Evolutionary conservation across 2,113 vertebrate genomes (phyloP).

Genomic region (Puntigrus tetrazona): DNA sequence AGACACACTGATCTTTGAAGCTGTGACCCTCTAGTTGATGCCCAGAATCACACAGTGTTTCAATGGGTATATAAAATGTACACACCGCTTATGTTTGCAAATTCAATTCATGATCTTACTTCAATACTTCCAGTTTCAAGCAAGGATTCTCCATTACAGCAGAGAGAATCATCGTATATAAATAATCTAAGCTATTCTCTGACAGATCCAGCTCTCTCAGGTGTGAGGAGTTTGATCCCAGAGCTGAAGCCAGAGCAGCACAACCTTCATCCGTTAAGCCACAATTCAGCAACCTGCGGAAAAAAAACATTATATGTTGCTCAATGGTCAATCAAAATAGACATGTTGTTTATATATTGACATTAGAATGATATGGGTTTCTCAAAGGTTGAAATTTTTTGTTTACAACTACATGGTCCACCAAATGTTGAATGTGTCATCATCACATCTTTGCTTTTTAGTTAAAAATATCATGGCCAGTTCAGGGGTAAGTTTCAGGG

Average conservation of each 20-base stretch:
- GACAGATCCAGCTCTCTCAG: constrained; percentile 10
- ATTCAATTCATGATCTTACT: neutral
- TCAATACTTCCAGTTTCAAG: neutral
- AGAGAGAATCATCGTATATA: neutral
- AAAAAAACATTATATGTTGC: neutral
- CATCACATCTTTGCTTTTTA: neutral
- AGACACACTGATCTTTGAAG: neutral
- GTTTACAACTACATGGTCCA: neutral
- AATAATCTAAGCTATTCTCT: constrained; percentile 1
- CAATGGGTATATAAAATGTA: neutral
- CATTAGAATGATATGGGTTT: neutral
- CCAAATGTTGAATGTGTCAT: neutral
- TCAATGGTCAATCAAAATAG: neutral
- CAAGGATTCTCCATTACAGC: neutral
- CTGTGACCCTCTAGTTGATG: no score
- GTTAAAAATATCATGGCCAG: neutral
- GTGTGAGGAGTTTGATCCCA: neutral
- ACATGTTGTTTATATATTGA: neutral
- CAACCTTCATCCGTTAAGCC: constrained; percentile 24
- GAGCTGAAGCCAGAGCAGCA: neutral
- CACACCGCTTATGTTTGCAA: neutral
- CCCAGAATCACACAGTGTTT: neutral
- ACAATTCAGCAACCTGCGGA: constrained; percentile 21
- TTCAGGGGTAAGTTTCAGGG: neutral
- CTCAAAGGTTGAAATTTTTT: neutral